A percentile compares a stretch with the other conserved stretches of the same genome.
Conservation (phyloP, 2,113 vertebrate genomes). For the Pangasianodon hypophthalmus region DNA sequence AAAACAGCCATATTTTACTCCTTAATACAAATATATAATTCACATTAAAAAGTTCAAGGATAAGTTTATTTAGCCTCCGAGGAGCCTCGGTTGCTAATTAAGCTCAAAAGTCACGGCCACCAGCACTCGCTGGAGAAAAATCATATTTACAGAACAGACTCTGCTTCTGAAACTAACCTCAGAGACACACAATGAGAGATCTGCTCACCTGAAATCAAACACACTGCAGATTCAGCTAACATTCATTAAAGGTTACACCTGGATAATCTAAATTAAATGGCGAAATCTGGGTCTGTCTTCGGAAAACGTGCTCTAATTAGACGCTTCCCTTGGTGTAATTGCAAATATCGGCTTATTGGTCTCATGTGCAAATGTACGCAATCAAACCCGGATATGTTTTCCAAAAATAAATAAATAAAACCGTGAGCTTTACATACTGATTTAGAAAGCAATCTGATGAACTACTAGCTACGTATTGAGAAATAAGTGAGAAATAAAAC, state of each 20-base stretch:
- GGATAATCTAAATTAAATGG: constrained; percentile 18
- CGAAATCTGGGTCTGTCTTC: constrained; percentile 6
- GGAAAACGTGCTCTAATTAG: constrained; percentile 22
- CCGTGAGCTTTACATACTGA: not conserved
- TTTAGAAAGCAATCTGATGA: not conserved
- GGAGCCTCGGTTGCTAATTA: not conserved
- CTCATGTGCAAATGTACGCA: constrained; percentile 2
- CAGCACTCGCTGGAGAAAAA: not conserved
- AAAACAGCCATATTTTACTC: not conserved
- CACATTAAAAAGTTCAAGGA: not conserved
- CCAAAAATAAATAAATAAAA: not conserved
- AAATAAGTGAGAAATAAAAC: not conserved
- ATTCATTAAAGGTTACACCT: constrained; percentile 52
- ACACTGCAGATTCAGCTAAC: constrained; percentile 31
- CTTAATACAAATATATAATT: not conserved
- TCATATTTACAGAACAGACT: constrained; percentile 18
- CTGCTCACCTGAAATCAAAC: constrained; percentile 31
- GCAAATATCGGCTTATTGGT: constrained; percentile 25
- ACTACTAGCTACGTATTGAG: not conserved
- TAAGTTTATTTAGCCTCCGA: not conserved
- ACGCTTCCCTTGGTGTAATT: not conserved
- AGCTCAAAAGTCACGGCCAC: not conserved
- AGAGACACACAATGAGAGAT: not conserved
- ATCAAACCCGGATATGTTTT: not conserved
- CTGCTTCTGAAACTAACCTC: not conserved